Evolutionary conservation across 2,113 vertebrate genomes (phyloP).

Genomic region (Hyla sarda): DNA sequence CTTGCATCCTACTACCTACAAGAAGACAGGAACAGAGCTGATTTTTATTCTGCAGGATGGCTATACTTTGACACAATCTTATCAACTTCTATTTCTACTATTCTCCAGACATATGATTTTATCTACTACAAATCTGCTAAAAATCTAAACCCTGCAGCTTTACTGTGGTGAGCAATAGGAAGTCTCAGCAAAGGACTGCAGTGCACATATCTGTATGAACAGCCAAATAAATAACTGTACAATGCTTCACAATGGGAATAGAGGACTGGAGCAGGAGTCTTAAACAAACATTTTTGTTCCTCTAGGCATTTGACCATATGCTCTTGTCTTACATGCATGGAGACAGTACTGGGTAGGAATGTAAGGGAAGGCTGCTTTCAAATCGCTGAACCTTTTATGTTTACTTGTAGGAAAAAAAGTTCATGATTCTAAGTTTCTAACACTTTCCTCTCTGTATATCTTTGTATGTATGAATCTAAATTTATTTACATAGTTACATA

Average conservation of each 20-base stretch:
- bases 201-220: not conserved
- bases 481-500: too few species aligned
- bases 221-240: constrained; percentile 2
- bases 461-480: too few species aligned
- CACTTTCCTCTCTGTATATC: not conserved
- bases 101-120: not conserved
- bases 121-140: not conserved
- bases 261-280: not conserved
- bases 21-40: not conserved
- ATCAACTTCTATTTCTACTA: not conserved
- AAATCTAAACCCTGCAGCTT: not conserved
- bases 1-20: not conserved
- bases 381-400: constrained; percentile 5
- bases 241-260: constrained; percentile 1
- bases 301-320: constrained; percentile 63
- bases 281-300: not conserved
- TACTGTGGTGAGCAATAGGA: not conserved
- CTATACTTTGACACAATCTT: not conserved
- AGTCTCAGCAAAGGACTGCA: too few species aligned
- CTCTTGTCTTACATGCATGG: constrained; percentile 60
- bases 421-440: not conserved
- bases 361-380: constrained; percentile 21
- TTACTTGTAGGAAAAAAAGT: constrained; percentile 24
- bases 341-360: constrained; percentile 29
- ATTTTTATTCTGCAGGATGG: constrained; percentile 9